These are phyloP conservation scores for Drosophila phalerata DNA, from an alignment of 2,888 invertebrate genomes.

Conservation along the genomic window DNA sequence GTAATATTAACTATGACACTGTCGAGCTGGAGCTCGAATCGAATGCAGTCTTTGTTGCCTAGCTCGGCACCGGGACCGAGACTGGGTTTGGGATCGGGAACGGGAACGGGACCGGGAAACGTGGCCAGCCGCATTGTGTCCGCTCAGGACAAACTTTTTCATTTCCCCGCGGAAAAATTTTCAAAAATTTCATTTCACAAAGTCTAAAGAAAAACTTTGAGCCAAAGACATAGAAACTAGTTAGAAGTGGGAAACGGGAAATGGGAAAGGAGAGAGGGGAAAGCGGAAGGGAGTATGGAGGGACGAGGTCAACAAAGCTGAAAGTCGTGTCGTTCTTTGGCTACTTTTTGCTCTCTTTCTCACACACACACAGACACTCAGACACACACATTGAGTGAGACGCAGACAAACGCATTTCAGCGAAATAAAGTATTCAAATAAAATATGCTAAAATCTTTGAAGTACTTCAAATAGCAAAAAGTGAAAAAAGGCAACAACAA, in stretches of 20 bases:
- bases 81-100: not conserved
- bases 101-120: slow-evolving; percentile 18
- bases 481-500: slow-evolving; percentile 52
- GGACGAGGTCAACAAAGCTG: slow-evolving; percentile 67
- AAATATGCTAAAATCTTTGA: slow-evolving; percentile 82
- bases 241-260: slow-evolving; percentile 55
- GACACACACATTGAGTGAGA: slow-evolving; percentile 28
- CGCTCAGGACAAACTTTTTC: slow-evolving; percentile 78
- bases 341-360: slow-evolving; percentile 37
- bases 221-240: slow-evolving; percentile 81
- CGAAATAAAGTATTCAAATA: slow-evolving; percentile 82
- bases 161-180: slow-evolving; percentile 83
- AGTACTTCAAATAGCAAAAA: slow-evolving; percentile 81
- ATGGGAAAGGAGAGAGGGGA: not conserved
- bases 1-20: slow-evolving; percentile 76
- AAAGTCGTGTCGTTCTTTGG: slow-evolving; percentile 71
- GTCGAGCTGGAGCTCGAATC: slow-evolving; percentile 26
- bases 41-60: slow-evolving; percentile 27
- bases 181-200: slow-evolving; percentile 81
- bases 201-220: slow-evolving; percentile 75
- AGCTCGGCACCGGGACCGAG: slow-evolving; percentile 4
- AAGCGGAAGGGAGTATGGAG: slow-evolving; percentile 8
- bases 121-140: slow-evolving; percentile 76
- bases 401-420: slow-evolving; percentile 68
- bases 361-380: slow-evolving; percentile 13